Percentiles rank a stretch among this genome's conserved stretches.
Evolutionary conservation across 64 coral and sea anemone genomes (phyloP).

Genomic region (Acropora yongei): DNA sequence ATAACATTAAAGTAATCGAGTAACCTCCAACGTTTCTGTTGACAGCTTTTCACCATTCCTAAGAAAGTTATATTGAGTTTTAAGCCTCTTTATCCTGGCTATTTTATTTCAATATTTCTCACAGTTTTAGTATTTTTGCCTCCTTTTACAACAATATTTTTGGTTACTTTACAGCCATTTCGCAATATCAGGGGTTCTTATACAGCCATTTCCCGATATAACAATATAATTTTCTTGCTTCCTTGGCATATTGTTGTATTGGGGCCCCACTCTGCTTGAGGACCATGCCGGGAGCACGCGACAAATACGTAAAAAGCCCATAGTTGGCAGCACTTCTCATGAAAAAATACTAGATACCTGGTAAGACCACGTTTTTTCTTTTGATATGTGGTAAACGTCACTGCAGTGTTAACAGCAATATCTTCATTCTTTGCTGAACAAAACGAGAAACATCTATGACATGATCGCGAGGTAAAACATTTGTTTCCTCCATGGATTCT

Average conservation of each 20-base stretch:
- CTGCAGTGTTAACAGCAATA: constrained; percentile 2
- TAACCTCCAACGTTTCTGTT: neutral
- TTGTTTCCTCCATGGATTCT: neutral
- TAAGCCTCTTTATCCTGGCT: neutral
- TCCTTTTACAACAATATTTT: constrained; percentile 4
- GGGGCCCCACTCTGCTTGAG: neutral
- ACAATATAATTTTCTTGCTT: neutral
- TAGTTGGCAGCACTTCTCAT: neutral
- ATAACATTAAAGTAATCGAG: neutral
- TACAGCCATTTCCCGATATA: neutral
- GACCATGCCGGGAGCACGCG: neutral
- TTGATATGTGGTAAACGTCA: neutral
- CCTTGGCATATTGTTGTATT: neutral
- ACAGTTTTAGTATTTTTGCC: neutral
- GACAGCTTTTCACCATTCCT: neutral
- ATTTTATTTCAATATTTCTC: neutral
- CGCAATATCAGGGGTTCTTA: neutral
- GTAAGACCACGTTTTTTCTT: neutral
- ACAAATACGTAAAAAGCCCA: neutral
- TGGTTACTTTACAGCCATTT: neutral
- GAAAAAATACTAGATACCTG: neutral
- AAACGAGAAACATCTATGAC: neutral
- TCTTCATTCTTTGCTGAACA: neutral
- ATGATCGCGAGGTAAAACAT: neutral
- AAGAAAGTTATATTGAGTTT: neutral